Evolutionary conservation across 2,113 vertebrate genomes (phyloP).

Genomic region (Pseudolaguvia tuberculata): DNA sequence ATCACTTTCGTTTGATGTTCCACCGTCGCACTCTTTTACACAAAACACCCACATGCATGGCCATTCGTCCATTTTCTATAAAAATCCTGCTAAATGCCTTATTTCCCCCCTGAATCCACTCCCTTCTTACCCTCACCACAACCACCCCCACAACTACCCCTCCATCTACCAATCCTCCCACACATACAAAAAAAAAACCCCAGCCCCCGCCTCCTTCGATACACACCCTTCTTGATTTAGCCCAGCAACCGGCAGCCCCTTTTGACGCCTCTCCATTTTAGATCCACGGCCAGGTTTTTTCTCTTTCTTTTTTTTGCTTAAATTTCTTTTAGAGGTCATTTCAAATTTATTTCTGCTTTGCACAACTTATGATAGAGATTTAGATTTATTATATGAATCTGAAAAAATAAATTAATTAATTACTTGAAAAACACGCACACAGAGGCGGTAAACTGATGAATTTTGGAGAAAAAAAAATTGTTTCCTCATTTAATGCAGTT

Average conservation of each 20-base stretch:
- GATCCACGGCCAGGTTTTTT: slow-evolving; percentile 41
- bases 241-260: slow-evolving; percentile 54
- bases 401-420: too few species aligned
- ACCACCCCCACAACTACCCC: slow-evolving; percentile 16
- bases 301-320: background rate
- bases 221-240: slow-evolving; percentile 65
- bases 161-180: slow-evolving; percentile 52
- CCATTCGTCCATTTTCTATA: slow-evolving; percentile 16
- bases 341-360: slow-evolving; percentile 10
- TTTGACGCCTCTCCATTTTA: slow-evolving; percentile 42
- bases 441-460: slow-evolving; percentile 46
- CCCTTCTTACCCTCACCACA: slow-evolving; percentile 42
- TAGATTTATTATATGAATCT: too few species aligned
- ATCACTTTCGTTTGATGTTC: slow-evolving; percentile 61
- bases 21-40: slow-evolving; percentile 35
- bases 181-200: slow-evolving; percentile 12
- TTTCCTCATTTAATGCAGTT: slow-evolving; percentile 64
- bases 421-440: background rate
- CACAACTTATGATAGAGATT: background rate
- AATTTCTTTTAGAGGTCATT: slow-evolving; percentile 45
- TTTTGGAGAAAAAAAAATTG: slow-evolving; percentile 41
- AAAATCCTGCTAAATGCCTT: slow-evolving; percentile 53
- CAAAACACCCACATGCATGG: background rate
- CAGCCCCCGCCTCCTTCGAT: slow-evolving; percentile 28
- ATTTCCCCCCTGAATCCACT: slow-evolving; percentile 55